Evolutionary conservation across 2,888 invertebrate genomes (phyloP), one percentile per base, ranked within the genome.

Genomic region (Blomia tropicalis): DNA sequence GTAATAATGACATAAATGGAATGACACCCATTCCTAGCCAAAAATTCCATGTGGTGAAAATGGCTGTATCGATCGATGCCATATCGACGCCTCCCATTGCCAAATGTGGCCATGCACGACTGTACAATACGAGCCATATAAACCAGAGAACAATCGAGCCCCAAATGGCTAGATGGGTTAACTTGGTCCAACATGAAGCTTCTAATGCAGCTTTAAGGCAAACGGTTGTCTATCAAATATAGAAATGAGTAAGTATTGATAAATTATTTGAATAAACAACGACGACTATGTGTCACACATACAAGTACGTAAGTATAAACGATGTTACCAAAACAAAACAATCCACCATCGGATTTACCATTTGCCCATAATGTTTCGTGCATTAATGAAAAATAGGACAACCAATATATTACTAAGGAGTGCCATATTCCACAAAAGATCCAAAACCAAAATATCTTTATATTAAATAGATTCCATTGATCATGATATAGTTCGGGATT

Each of bases 141-240:
- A 96, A 87, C 98, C 98, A 99, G 67, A 88, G 77, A 53, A 79
- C 77, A 68, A 98, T 87, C 64, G 93, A 95, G 66, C 95, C 95
- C 90, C 93, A 91, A 70, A 93, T 96, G 68, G 93, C 85, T 66
- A 87, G 77, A 77, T 95, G 92, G 61, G 93, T 91, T 60, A 93
- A 80, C 83, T 86, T 85, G 44, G 91, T 92, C 95, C 95, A 95
- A 17, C 92, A 87, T 74, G 87, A 86, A 60, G 87, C 90, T 66
- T 90, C 86, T 69, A 99, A 80, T n/a, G 96, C 93, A 65, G 96
- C 93, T 79, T 98, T 98, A 70, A 92, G 79, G 75, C 95, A 95
- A 63, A 98, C 98, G 19, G 92, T 90, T 7, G n/a, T 41, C 14
- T 14, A n/a, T 41, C 14, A 41, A 41, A 41, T 14, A n/a, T 41